A percentile compares a stretch with the other conserved stretches of the same genome.
phyloP scores from a whole-genome alignment of 2,888 invertebrate species.

The Cerastoderma edule region DNA sequence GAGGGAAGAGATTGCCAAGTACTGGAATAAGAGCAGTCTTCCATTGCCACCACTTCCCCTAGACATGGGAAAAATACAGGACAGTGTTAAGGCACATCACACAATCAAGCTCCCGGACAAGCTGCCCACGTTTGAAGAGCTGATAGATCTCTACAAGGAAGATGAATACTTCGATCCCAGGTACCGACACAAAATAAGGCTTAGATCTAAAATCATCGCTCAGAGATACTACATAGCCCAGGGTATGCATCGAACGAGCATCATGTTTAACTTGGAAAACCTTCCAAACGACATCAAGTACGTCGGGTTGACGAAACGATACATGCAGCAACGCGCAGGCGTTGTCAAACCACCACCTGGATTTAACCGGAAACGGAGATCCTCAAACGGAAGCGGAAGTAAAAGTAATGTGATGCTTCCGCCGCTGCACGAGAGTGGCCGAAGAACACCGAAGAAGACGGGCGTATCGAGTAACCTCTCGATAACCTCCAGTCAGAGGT shows the following conservation, averaged over 20 bases:
- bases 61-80: no score
- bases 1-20: no score
- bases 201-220: slow-evolving; percentile 41
- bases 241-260: slow-evolving; percentile 20
- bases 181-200: slow-evolving; percentile 36
- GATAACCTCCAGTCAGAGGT: neutral
- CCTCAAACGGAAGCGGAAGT: slow-evolving; percentile 19
- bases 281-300: slow-evolving; percentile 15
- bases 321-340: slow-evolving; percentile 11
- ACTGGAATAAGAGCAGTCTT: no score
- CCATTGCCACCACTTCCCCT: no score
- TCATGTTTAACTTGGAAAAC: slow-evolving; percentile 25
- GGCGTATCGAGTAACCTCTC: neutral
- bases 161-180: slow-evolving; percentile 53
- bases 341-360: neutral
- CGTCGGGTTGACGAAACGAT: slow-evolving; percentile 5
- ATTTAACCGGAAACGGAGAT: slow-evolving; percentile 9
- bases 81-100: no score
- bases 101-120: slow-evolving; percentile 42
- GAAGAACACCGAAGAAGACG: neutral
- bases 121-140: slow-evolving; percentile 45
- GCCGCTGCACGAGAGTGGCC: slow-evolving; percentile 29
- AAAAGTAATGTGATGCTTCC: slow-evolving; percentile 27
- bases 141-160: slow-evolving; percentile 28
- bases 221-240: slow-evolving; percentile 44